Evolutionary conservation across 2,797 vertebrate species (phyloP).

Genomic region (Sebastes oblongus): DNA sequence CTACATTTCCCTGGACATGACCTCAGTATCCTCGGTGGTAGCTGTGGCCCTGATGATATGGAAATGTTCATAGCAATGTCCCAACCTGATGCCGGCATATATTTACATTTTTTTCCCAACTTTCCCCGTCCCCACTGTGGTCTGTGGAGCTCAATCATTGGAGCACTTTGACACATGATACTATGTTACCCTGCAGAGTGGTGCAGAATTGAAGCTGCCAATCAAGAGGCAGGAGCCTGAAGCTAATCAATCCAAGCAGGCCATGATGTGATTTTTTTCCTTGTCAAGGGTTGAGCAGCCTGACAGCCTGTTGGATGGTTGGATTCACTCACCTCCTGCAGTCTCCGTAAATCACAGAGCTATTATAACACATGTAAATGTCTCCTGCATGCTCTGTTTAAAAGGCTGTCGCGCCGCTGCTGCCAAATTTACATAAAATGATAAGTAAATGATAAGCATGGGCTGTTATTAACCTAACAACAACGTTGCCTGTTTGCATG

Average conservation of each 20-base stretch:
- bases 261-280: constrained; percentile 64
- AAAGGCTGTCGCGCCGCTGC: constrained; percentile 22
- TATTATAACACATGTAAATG: constrained; percentile 68
- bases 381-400: constrained; percentile 29
- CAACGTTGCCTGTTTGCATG: constrained; percentile 23
- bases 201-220: constrained; percentile 73
- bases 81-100: background rate
- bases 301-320: constrained; percentile 57
- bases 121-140: constrained; percentile 31
- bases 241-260: constrained; percentile 76
- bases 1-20: background rate
- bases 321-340: constrained; percentile 58
- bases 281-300: constrained; percentile 52
- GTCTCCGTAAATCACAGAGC: constrained; percentile 55
- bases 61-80: constrained; percentile 22
- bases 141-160: constrained; percentile 54
- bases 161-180: constrained; percentile 63
- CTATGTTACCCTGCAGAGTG: constrained; percentile 64
- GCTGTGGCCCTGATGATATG: constrained; percentile 22
- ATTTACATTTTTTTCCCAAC: constrained; percentile 18
- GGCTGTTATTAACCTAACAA: constrained; percentile 53
- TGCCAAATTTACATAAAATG: constrained; percentile 50
- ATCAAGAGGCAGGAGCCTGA: constrained; percentile 67
- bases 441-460: constrained; percentile 42
- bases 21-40: background rate